These are phyloP conservation scores for Girardinus metallicus DNA, from an alignment of 2,797 vertebrate genomes.

Conservation along the genomic window DNA sequence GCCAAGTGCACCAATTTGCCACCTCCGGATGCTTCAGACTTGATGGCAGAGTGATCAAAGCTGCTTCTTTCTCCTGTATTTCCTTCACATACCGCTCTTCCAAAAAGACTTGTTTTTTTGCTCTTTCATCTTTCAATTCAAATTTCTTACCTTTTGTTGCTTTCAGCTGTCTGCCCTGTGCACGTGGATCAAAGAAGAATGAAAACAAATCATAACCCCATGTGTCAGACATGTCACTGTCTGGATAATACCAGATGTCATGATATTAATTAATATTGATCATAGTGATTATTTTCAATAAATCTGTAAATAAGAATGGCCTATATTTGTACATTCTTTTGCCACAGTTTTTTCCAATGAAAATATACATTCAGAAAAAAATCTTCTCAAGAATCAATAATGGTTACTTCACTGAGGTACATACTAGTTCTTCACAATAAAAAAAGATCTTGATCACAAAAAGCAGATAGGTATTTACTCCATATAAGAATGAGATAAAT, in stretches of 20 bases:
- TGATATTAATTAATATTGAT: conserved; percentile 57
- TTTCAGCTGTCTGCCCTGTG: conserved; percentile 53
- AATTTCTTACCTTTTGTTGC: conserved; percentile 51
- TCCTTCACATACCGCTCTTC: conserved; percentile 60
- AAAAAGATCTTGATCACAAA: neutral
- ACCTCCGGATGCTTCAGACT: conserved; percentile 62
- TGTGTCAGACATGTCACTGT: conserved; percentile 52
- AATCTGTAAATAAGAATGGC: conserved; percentile 1
- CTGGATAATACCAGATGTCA: conserved; percentile 63
- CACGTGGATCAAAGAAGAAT: conserved; percentile 51
- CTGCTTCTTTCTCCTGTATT: conserved; percentile 57
- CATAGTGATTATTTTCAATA: conserved; percentile 17
- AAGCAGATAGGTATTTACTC: neutral
- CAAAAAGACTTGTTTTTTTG: conserved; percentile 54
- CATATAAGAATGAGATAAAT: neutral
- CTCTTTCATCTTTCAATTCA: conserved; percentile 75
- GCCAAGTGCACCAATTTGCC: conserved; percentile 60
- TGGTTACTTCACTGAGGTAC: neutral
- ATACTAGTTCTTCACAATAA: neutral
- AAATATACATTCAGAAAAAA: neutral
- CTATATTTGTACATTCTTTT: neutral
- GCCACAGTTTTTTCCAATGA: neutral
- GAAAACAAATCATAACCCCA: conserved; percentile 33
- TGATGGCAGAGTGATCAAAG: conserved; percentile 74
- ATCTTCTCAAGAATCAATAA: neutral